phyloP scores from a whole-genome alignment of 2,113 vertebrate genomes.

The Octodon degus region DNA sequence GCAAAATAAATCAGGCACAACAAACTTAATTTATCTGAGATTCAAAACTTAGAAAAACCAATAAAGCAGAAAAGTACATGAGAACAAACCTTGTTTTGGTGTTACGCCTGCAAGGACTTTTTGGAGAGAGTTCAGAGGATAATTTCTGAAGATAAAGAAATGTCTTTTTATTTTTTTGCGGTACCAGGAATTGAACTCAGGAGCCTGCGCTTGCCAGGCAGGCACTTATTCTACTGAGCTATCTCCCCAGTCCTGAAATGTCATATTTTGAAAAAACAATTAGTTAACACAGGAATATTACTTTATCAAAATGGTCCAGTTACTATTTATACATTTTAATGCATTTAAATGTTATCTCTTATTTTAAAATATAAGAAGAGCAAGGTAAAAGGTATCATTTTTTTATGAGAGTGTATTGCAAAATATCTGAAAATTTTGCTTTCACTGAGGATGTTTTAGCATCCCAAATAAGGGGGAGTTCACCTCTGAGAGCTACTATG shows the following conservation, averaged over 20 bases:
- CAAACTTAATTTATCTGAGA: conserved; percentile 10
- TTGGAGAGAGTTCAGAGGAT: background rate
- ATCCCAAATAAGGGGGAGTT: background rate
- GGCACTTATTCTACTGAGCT: too few relatives aligned
- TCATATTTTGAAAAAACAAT: background rate
- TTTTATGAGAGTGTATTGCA: background rate
- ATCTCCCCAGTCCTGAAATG: too few relatives aligned
- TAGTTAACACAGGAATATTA: background rate
- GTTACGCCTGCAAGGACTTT: background rate
- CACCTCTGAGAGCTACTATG: background rate
- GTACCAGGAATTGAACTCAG: too few relatives aligned
- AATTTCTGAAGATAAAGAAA: background rate
- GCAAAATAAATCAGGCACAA: background rate
- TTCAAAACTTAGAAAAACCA: background rate
- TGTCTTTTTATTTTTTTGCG: background rate
- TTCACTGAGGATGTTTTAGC: background rate
- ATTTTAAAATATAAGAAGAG: background rate
- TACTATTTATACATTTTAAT: background rate
- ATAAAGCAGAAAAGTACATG: background rate
- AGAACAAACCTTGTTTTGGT: background rate
- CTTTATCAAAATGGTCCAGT: background rate
- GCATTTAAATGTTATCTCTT: background rate
- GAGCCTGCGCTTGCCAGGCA: too few relatives aligned
- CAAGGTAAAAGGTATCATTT: background rate
- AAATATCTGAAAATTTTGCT: background rate